Evolutionary conservation across 2,113 vertebrate species (phyloP).

Genomic region (Pelmatolapia mariae): DNA sequence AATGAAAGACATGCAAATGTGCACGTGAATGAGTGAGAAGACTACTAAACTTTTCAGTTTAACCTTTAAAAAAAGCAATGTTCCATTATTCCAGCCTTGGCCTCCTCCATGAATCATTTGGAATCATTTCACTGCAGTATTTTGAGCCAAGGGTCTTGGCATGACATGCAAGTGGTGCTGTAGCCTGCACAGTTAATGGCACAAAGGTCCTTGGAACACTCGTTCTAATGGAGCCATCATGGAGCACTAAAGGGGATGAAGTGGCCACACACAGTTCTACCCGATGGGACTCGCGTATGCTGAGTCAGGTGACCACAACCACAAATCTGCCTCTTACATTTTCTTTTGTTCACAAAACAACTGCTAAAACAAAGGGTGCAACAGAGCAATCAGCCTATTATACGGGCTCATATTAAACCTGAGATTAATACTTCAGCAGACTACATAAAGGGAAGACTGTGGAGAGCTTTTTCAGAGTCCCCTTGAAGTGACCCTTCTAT

Average conservation of each 20-base stretch:
- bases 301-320: not conserved
- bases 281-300: not conserved
- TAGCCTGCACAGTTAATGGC: slow-evolving; percentile 22
- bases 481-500: not conserved
- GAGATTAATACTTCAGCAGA: not conserved
- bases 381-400: not conserved
- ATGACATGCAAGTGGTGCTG: slow-evolving; percentile 20
- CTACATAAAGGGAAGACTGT: not conserved
- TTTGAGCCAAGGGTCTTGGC: slow-evolving; percentile 36
- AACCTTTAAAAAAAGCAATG: slow-evolving; percentile 23
- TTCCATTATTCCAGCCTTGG: slow-evolving; percentile 3
- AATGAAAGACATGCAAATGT: not conserved
- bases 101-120: slow-evolving; percentile 19
- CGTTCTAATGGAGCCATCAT: slow-evolving; percentile 25
- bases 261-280: not conserved
- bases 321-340: not conserved
- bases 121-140: not conserved
- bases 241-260: slow-evolving; percentile 9
- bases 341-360: slow-evolving; percentile 12
- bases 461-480: not conserved
- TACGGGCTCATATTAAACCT: not conserved
- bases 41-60: not conserved
- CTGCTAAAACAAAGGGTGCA: not conserved
- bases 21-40: not conserved
- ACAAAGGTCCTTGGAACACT: slow-evolving; percentile 18